Conservation (phyloP, 2,888 invertebrate genomes). For the Drosophila robusta region DNA sequence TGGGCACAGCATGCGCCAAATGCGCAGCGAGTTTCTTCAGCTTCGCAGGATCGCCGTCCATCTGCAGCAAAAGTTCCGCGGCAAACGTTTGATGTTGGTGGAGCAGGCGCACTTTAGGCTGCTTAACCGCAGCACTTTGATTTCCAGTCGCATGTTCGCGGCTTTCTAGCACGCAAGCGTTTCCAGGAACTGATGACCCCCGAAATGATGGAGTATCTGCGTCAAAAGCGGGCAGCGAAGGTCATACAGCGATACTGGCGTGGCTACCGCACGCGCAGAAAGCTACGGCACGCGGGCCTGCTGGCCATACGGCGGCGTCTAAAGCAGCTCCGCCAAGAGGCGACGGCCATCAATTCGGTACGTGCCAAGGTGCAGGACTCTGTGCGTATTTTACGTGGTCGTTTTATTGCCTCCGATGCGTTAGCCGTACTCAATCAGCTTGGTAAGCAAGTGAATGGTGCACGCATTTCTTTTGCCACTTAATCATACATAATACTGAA, state of each 20-base stretch:
- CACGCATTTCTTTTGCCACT: too few species aligned
- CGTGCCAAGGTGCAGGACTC: slow-evolving; percentile 80
- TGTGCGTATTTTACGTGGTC: slow-evolving; percentile 80
- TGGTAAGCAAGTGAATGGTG: slow-evolving; percentile 66
- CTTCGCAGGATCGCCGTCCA: slow-evolving; percentile 67
- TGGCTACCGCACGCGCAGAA: slow-evolving; percentile 85
- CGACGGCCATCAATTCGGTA: slow-evolving; percentile 73
- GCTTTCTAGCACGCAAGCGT: slow-evolving; percentile 86
- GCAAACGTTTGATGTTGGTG: slow-evolving; percentile 83
- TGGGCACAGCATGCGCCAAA: slow-evolving; percentile 62
- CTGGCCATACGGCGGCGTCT: slow-evolving; percentile 76
- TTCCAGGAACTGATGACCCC: slow-evolving; percentile 85
- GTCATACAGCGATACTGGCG: slow-evolving; percentile 88
- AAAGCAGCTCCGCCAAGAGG: slow-evolving; percentile 64
- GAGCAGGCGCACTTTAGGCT: slow-evolving; percentile 76
- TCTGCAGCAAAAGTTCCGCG: slow-evolving; percentile 85
- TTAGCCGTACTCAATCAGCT: slow-evolving; percentile 79
- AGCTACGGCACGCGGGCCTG: slow-evolving; percentile 71
- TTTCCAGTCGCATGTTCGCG: slow-evolving; percentile 85
- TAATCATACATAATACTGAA: neutral
- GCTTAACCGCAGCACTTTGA: slow-evolving; percentile 46
- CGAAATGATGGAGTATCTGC: slow-evolving; percentile 85
- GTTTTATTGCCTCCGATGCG: slow-evolving; percentile 81
- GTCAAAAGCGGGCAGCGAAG: slow-evolving; percentile 86
- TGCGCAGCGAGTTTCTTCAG: slow-evolving; percentile 58